Evolutionary conservation across 1,140 invertebrate species (phyloP), one percentile per base, ranked within the genome.

Genomic region (Papilio helenus): DNA sequence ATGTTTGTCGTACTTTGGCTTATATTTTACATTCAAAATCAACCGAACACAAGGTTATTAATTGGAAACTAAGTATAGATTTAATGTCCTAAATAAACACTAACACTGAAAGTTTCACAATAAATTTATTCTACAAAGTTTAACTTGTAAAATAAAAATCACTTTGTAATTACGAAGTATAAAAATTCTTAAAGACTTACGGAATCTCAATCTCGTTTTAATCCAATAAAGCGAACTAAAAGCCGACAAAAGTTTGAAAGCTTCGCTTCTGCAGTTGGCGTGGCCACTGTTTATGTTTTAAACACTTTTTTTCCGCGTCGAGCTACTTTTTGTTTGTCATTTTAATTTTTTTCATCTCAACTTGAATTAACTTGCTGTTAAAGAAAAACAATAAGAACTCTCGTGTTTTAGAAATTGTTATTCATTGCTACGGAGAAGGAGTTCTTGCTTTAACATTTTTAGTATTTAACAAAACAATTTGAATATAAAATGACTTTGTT

Each of bases 211-310:
- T 61, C 23, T 26, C 14, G 10, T 61, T 61, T 61, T 39, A 42
- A 72, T 39, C 10, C 68, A 42, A 72, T 72, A 72, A 72, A 72
- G 34, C 18, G 68, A n/a, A 72, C 5, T 14, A 72, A 39, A 72
- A 72, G 34, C 18, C 71, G 34, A 39, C 29, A 39, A 72, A 14
- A 39, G 16, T 72, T 72, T n/a, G 29, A 72, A 72, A 5, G 42
- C 10, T 73, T 73, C 42, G 34, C n/a, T 73, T 46, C 39, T 73
- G n/a, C 39, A 42, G 72, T 46, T 46, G 34, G 72, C 39, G 12
- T 73, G 12, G n/a, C 10, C 16, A 14, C 72, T 12, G 42, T 73
- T 73, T 44, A 46, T 73, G 42, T 20, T 73, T 73, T 73, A 73
- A 73, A 23, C 20, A 73, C 72, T 73, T 18, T 20, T 73, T 73